phyloP scores from a whole-genome alignment of 2,888 invertebrate genomes.

The Ophioninae sp. region DNA sequence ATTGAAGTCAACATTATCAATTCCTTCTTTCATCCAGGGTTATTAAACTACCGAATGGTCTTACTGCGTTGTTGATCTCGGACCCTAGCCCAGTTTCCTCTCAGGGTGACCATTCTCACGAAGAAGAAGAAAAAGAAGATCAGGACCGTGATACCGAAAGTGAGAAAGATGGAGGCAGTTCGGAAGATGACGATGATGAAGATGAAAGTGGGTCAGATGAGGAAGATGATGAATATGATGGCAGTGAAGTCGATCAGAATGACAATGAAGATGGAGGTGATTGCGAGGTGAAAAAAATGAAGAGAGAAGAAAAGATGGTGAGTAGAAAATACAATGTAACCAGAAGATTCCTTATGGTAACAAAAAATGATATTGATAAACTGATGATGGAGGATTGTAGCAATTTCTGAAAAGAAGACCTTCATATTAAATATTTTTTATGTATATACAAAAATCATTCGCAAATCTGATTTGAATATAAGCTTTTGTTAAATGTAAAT shows the following conservation, averaged over 20 bases:
- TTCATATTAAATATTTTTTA: too few species aligned
- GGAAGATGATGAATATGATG: conserved; percentile 61
- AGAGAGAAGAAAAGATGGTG: conserved; percentile 77
- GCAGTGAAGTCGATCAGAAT: conserved; percentile 35
- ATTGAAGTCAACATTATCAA: too few species aligned
- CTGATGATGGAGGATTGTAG: too few species aligned
- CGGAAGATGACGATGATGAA: conserved; percentile 17
- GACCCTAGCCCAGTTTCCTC: conserved; percentile 80
- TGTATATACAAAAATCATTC: too few species aligned
- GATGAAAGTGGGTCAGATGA: conserved; percentile 74
- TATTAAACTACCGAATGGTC: conserved; percentile 86
- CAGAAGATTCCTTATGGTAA: neutral
- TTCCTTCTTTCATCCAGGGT: conserved; percentile 81
- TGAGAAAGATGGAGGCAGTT: conserved; percentile 67
- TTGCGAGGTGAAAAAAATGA: conserved; percentile 73
- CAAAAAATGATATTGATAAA: too few species aligned
- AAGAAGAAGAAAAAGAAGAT: conserved; percentile 56
- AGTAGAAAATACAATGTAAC: neutral
- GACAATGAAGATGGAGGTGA: conserved; percentile 70
- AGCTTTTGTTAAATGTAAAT: too few species aligned
- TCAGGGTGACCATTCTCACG: conserved; percentile 59
- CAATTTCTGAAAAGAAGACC: too few species aligned
- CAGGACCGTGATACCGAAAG: conserved; percentile 78
- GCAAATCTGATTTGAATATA: too few species aligned
- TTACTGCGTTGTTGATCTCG: conserved; percentile 88